Percentiles rank a stretch among this genome's conserved stretches.
Evolutionary conservation across 37 sponge, comb jelly and placozoan genomes (phyloP).

Genomic region (Aplysina aerophoba): DNA sequence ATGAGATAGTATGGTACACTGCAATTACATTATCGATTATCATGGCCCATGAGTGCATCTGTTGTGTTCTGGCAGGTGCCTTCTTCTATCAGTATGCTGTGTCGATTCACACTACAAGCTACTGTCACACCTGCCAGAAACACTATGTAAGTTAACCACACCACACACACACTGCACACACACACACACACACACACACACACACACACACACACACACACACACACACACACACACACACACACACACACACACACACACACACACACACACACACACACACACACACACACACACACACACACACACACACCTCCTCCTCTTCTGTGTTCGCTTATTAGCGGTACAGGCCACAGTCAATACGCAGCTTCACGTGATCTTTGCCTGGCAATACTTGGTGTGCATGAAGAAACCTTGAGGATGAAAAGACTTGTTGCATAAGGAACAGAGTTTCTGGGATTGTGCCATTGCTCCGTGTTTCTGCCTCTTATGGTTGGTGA

Average conservation of each 20-base stretch:
- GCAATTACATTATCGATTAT: too few relatives aligned
- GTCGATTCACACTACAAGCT: too few relatives aligned
- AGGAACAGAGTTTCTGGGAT: neutral
- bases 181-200: conserved; percentile 30
- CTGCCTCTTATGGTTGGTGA: conserved; percentile 4
- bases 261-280: conserved; percentile 1
- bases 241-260: conserved; percentile 30
- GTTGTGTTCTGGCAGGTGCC: too few relatives aligned
- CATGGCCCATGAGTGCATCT: too few relatives aligned
- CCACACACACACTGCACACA: too few relatives aligned
- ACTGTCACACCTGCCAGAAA: too few relatives aligned
- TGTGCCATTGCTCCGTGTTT: neutral
- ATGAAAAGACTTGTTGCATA: neutral
- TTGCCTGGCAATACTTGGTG: neutral
- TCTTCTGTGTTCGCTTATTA: conserved; percentile 7
- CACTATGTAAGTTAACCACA: too few relatives aligned
- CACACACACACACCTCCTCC: conserved; percentile 4
- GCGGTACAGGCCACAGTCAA: conserved; percentile 18
- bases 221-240: conserved; percentile 30
- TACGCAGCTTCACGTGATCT: too few relatives aligned
- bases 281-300: conserved; percentile 8
- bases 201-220: conserved; percentile 30
- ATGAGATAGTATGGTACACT: too few relatives aligned
- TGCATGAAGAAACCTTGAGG: neutral
- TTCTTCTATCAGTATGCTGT: too few relatives aligned